Base-by-base conservation (phyloP, 2,888 invertebrate species). In the Ochropleura leucogaster region DNA sequence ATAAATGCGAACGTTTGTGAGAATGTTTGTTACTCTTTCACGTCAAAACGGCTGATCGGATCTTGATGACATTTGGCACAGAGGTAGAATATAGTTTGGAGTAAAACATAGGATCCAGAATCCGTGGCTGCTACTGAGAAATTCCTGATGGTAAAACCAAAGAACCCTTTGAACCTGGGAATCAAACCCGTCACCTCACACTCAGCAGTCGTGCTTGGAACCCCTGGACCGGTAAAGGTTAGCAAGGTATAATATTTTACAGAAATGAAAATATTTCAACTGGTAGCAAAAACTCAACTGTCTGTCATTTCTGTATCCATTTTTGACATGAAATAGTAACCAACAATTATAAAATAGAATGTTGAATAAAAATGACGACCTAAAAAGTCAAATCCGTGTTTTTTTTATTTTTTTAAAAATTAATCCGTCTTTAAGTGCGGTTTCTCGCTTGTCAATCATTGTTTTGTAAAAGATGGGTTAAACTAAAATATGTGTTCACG, bases 401-500 rank as follows among this genome's bases (percentile, higher is more conserved):
- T 78, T 46, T 60, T 60, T 60, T 53, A 0, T 0, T 12, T 63
- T 70, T 65, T 63, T 55, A 53, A 59, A 40, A 42, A 16, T 66
- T 20, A 12, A 14, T 40, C 44, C 62, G 16, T 20, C n/a, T 40
- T 69, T n/a, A 40, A 59, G 47, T 77, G 69, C 47, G 81, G 81
- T 79, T 83, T 79, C 72, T 79, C 72, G 81, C 63, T 77, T 87
- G 86, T 87, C 87, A 87, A 77, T 86, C 83, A 83, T 83, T 72
- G 71, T 60, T 55, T 18, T 20, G 0, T n/a, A 65, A 65, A 51
- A 44, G 14, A 46, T 44, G n/a, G n/a, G n/a, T 44, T 44, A 8
- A 30, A 30, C 47, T 47, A 14, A 30, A 30, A 16, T 30, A 30
- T 30, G 14, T 57, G 30, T 6, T 0, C 14, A 14, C 14, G 30